Evolutionary conservation across 2,888 invertebrate genomes (phyloP), one percentile per base, ranked within the genome.

Genomic region (Eilema sororculum): DNA sequence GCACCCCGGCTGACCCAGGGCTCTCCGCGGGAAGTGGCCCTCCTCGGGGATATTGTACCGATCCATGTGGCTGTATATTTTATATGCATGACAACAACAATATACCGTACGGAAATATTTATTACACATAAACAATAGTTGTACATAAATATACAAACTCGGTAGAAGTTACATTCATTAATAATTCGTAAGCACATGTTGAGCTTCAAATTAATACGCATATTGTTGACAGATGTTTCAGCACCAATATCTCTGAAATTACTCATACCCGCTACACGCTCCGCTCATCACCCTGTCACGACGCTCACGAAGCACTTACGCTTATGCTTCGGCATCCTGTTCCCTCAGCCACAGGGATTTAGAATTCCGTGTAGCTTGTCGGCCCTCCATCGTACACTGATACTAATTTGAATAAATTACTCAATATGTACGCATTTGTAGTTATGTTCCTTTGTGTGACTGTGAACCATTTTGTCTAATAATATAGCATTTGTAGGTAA

Each of bases 281-380:
- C 8, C 6, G n/a, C 52, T 52, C 52, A n/a, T n/a, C 52, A 52
- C 52, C n/a, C n/a, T 52, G 16, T 52, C 52, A 52, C 52, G 8
- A 52, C 52, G 52, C n/a, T n/a, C n/a, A n/a, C n/a, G n/a, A 9
- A 66, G 59, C 22, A 28, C 46, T 67, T 33, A 67, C 41, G 25
- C 30, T n/a, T 60, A 60, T 46, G 24, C n/a, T 33, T 64, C 74
- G 46, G 67, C 75, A 68, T 71, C 68, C 73, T 73, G 75, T 73
- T 76, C 72, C 69, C 73, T 66, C 69, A 65, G 68, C 63, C 65
- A 71, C 46, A 13, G 65, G 67, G 68, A 80, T 75, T 78, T 69
- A 68, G 58, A 71, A 65, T 28, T 60, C 66, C 37, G 67, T 70
- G 52, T 52, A 52, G 20, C 52, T 52, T 52, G 52, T 9, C 46